Evolutionary conservation across 1,140 invertebrate genomes (phyloP).

Genomic region (Platyura marginata): DNA sequence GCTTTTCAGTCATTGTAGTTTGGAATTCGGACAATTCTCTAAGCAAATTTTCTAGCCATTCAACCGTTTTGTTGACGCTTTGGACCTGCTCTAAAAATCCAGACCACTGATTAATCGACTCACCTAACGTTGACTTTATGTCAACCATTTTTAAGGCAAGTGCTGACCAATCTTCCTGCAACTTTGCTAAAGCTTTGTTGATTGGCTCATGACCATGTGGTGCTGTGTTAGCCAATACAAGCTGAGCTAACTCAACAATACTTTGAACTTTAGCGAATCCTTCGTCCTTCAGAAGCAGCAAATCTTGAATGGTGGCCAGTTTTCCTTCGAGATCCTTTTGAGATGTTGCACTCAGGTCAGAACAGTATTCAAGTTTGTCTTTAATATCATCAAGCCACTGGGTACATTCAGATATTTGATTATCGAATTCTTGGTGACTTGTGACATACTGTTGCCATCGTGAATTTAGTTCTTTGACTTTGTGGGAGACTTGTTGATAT

Average conservation of each 20-base stretch:
- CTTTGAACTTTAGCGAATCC: constrained; percentile 73
- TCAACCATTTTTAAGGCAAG: constrained; percentile 77
- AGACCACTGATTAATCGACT: constrained; percentile 76
- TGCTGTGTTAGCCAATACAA: constrained; percentile 82
- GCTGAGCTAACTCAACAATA: constrained; percentile 74
- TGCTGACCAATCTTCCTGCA: constrained; percentile 81
- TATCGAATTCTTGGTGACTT: constrained; percentile 76
- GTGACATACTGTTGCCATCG: constrained; percentile 85
- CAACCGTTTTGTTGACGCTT: constrained; percentile 62
- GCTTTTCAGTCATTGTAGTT: constrained; percentile 66
- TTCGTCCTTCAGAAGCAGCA: constrained; percentile 77
- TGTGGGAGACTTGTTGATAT: constrained; percentile 76
- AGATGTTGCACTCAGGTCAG: constrained; percentile 57
- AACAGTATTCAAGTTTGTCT: constrained; percentile 67
- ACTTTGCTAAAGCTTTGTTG: constrained; percentile 57
- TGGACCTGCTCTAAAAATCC: constrained; percentile 76
- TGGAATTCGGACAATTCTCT: constrained; percentile 57
- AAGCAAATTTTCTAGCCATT: constrained; percentile 51
- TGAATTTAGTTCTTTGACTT: constrained; percentile 76
- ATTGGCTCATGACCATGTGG: constrained; percentile 71
- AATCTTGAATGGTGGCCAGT: constrained; percentile 64
- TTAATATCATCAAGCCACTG: constrained; percentile 73
- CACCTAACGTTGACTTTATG: constrained; percentile 72
- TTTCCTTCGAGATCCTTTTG: constrained; percentile 75
- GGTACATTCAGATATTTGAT: constrained; percentile 55